Percentiles rank a stretch among this genome's conserved stretches.
Evolutionary conservation across 2,113 vertebrate species (phyloP).

Genomic region (Rattus norvegicus): DNA sequence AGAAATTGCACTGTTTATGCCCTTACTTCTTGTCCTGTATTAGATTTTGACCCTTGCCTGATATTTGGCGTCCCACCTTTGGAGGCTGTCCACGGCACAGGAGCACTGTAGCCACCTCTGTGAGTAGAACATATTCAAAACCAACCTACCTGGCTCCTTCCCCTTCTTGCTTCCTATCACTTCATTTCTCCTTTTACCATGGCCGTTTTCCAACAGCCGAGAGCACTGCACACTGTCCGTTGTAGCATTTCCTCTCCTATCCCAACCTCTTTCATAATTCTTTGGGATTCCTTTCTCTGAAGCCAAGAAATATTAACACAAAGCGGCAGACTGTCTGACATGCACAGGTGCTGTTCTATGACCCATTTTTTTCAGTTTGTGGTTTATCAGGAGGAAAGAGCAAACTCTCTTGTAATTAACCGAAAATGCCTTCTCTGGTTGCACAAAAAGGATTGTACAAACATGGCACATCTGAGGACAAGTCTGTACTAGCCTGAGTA

Average conservation of each 20-base stretch:
- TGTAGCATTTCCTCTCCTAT: not conserved
- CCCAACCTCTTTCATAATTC: not conserved
- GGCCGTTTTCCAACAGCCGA: not conserved
- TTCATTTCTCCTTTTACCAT: not conserved
- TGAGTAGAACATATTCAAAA: not conserved
- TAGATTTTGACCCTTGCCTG: not conserved
- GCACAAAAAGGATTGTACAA: slow-evolving; percentile 75
- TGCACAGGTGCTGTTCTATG: slow-evolving; percentile 9
- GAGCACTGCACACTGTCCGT: not conserved
- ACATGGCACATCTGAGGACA: slow-evolving; percentile 69
- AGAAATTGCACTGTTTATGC: not conserved
- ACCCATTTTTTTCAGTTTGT: not conserved
- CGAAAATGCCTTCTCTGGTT: slow-evolving; percentile 61
- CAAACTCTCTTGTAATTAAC: slow-evolving; percentile 32
- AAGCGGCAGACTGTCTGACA: not conserved
- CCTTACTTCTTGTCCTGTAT: not conserved
- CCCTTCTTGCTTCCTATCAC: not conserved
- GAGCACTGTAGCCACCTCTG: not conserved
- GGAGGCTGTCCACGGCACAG: not conserved
- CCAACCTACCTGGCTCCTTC: not conserved
- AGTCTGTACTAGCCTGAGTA: slow-evolving; percentile 21
- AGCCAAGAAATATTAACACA: slow-evolving; percentile 21
- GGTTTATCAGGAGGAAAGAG: slow-evolving; percentile 38
- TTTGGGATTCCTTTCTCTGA: slow-evolving; percentile 3
- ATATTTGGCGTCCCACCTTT: not conserved